Conservation (phyloP, 2,113 vertebrate genomes). For the human region GRCh38 chr14:68587001-68587500, state of each 20-base stretch:
- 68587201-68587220: background rate
- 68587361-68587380: background rate
- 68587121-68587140: too few relatives aligned
- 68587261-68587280: conserved; percentile 15
- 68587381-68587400: background rate
- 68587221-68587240: background rate
- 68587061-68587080: background rate
- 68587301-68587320: conserved; percentile 39
- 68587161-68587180: background rate
- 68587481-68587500: background rate
- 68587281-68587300: conserved; percentile 50
- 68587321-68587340: background rate
- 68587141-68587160: background rate
- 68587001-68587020: too few relatives aligned
- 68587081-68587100: background rate
- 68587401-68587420: background rate
- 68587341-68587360: background rate
- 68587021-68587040: too few relatives aligned
- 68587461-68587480: background rate
- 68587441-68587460: background rate
- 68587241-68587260: background rate
- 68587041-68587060: background rate
- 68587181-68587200: background rate
- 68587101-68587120: accelerated
- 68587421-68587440: background rate